Base-by-base conservation (phyloP, 1,140 invertebrate species). In the Drosophila oshimai region DNA sequence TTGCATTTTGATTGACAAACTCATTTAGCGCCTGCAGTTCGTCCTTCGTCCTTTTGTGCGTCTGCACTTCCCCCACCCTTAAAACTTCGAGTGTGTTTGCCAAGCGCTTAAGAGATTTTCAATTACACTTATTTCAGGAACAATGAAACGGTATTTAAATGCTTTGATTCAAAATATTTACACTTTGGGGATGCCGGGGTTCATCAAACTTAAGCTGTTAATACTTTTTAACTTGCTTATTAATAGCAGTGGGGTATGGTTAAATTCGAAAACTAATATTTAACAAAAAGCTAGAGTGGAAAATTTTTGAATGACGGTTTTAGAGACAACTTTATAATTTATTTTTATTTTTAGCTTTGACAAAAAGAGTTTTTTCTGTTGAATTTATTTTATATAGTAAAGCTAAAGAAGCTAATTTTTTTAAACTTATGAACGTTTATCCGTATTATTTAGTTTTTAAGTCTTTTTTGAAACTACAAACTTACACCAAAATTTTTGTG, bases 1-100 rank as follows among this genome's bases (percentile, higher is more conserved):
- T 89, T 89, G 86, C 86, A 89, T 89, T 89, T 89, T 89, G 84
- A 89, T 89, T 89, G 86, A 89, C 84, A 89, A 79, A 84, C 86
- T 84, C 79, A 89, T 89, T 81, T 84, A 50, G 58, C 67, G 50
- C 58, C 74, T 61, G 58, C 55, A 61, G 15, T 13, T 44, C 12
- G 28, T 36, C 36, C 44, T 44, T 22, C 9, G 22, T 41, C 10
- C 53, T 15, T 44, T 55, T 60, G 58, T 18, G 54, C 15, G 13
- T 6, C 9, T 20, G 28, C 45, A 28, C 3, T 15, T 22, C 26
- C 26, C 41, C 51, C 29, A 4, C 1, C 7, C 26, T 2, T 20
- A 10, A 0, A 12, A 7, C 46, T 34, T 44, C 7, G 44, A 54
- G 31, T 44, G 44, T 78, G 58, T 86, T 86, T 86, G 75, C 33